Percentiles rank a stretch among this genome's conserved stretches.
Conservation (phyloP, 2,888 invertebrate species). For the Tinea pellionella region DNA sequence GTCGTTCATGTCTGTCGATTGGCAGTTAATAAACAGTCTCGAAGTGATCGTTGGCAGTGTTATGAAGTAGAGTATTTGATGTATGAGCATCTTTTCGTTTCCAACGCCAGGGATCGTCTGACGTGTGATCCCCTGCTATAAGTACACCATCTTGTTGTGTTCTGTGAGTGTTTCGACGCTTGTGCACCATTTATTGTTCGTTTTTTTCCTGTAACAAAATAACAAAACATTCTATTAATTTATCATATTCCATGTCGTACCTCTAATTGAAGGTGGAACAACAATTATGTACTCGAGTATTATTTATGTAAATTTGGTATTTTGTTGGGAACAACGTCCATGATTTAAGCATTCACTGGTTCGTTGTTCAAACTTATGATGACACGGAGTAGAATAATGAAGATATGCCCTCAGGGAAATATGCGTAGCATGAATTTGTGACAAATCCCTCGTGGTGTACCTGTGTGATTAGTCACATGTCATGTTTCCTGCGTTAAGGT, state of each 20-base stretch:
- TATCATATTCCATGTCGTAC: neutral
- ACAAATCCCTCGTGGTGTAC: constrained; percentile 14
- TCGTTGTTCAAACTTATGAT: neutral
- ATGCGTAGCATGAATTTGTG: constrained; percentile 17
- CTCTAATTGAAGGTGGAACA: neutral
- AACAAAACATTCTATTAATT: neutral
- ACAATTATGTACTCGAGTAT: neutral
- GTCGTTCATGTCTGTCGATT: constrained; percentile 51
- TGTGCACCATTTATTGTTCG: constrained; percentile 40
- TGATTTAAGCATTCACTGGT: neutral
- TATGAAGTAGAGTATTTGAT: constrained; percentile 56
- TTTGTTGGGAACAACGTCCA: neutral
- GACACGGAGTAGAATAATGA: constrained; percentile 9
- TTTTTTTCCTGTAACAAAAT: constrained; percentile 49
- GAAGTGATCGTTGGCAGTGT: constrained; percentile 61
- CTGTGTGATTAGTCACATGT: neutral
- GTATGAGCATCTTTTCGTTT: constrained; percentile 57
- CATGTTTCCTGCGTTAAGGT: neutral
- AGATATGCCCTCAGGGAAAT: constrained; percentile 14
- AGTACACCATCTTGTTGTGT: constrained; percentile 54
- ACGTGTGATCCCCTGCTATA: constrained; percentile 45
- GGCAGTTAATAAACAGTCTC: constrained; percentile 50
- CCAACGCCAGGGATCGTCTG: constrained; percentile 42
- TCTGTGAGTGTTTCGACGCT: constrained; percentile 23
- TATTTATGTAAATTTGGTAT: neutral